These are phyloP conservation scores for Chlorospingus semifuscus DNA, from an alignment of 2,797 vertebrate genomes.

Conservation along the genomic window DNA sequence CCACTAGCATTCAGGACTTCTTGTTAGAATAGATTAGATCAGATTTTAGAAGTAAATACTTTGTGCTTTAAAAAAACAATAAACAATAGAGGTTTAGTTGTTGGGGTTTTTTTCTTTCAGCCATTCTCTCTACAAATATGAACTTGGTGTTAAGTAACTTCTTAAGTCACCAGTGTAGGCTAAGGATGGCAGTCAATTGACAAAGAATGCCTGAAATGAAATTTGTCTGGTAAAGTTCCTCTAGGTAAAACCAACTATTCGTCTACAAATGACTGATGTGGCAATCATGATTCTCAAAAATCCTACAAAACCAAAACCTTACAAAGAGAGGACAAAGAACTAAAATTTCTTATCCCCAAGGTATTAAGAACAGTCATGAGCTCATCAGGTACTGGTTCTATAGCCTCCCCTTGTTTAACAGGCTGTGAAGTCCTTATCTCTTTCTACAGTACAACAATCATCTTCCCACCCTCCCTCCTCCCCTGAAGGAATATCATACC, in stretches of 20 bases:
- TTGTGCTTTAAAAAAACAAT: background rate
- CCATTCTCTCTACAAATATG: background rate
- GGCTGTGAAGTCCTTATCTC: background rate
- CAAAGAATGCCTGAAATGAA: background rate
- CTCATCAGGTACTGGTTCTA: background rate
- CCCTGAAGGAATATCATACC: background rate
- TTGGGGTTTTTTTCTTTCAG: background rate
- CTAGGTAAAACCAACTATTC: background rate
- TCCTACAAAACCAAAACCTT: background rate
- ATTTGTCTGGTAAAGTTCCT: background rate
- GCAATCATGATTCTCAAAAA: background rate
- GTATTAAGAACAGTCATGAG: background rate
- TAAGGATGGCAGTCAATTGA: background rate
- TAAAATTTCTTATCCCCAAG: background rate
- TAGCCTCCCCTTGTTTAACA: background rate
- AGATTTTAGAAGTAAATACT: background rate
- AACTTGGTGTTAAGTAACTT: background rate
- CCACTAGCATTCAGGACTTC: background rate
- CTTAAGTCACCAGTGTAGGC: background rate
- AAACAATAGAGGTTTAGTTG: background rate
- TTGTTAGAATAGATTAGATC: background rate
- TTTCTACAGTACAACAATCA: background rate
- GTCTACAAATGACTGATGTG: background rate
- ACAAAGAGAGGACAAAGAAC: background rate
- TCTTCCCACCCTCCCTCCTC: background rate